A percentile compares a stretch with the other conserved stretches of the same genome.
phyloP scores from a whole-genome alignment of 1,140 invertebrate genomes.

The Colletes gigas region DNA sequence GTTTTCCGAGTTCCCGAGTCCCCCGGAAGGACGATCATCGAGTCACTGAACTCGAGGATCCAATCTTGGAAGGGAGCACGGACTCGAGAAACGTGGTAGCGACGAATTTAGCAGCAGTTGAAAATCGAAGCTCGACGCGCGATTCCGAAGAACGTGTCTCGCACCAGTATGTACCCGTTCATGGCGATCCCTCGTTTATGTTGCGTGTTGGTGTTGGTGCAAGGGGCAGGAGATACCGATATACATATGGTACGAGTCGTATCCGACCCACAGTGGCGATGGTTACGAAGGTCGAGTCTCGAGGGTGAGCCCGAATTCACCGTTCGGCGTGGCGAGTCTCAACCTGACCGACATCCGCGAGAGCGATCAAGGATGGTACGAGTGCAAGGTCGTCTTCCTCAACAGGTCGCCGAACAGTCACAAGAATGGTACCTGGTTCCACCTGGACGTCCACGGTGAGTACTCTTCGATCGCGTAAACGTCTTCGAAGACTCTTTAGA shows the following conservation, averaged over 20 bases:
- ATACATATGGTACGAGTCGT: slow-evolving; percentile 98
- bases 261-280: slow-evolving; percentile 95
- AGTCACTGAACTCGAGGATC: too few relatives aligned
- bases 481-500: too few relatives aligned
- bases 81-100: too few relatives aligned
- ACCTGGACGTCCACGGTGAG: slow-evolving; percentile 95
- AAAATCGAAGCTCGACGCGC: background rate
- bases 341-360: slow-evolving; percentile 96
- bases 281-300: slow-evolving; percentile 95
- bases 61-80: too few relatives aligned
- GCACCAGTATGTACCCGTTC: slow-evolving; percentile 51
- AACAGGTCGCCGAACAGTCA: slow-evolving; percentile 93
- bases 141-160: slow-evolving; percentile 33
- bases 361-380: slow-evolving; percentile 98
- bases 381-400: slow-evolving; percentile 97
- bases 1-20: background rate
- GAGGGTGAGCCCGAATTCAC: slow-evolving; percentile 91
- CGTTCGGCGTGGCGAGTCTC: slow-evolving; percentile 94
- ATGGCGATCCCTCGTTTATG: slow-evolving; percentile 73
- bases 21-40: too few relatives aligned
- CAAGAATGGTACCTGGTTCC: slow-evolving; percentile 97
- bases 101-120: too few relatives aligned
- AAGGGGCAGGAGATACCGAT: slow-evolving; percentile 96
- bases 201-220: slow-evolving; percentile 79
- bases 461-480: slow-evolving; percentile 28